Base-by-base conservation (phyloP, 2,797 vertebrate species). In the Acipenser transmontanus region DNA sequence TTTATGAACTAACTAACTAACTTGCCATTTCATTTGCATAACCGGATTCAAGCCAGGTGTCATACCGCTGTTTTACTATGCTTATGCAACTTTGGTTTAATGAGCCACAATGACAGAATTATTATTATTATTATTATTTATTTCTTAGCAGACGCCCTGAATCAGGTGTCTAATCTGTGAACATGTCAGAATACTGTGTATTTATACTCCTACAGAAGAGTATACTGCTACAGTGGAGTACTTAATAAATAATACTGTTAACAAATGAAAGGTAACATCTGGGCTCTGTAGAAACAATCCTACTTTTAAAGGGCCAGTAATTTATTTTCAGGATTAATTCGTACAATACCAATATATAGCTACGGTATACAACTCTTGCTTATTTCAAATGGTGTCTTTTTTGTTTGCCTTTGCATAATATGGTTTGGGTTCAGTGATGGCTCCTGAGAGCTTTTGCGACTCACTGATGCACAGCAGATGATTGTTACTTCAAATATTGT, bases 161-260 rank as follows among this genome's bases (percentile, higher is more conserved):
- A 61, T 61, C 60, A 61, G 54, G 47, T 61, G 47, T 61, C 60
- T 61, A 61, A 61, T 61, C 7, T 61, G 60, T 61, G 9, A 61
- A 61, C 34, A 9, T 5, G 11, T 13, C 17, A 47, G 60, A 47
- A 34, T 34, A 34, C 34, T 34, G 34, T 61, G 47, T 34, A 10
- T 61, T 61, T 20, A n/a, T 61, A 17, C 47, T 61, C 8, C 13
- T 13, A 47, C 56, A 64, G 56, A 47, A 4, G 6, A 8, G 60
- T 61, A 1, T 8, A 7, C 65, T 49, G 17, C 65, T 49, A 63
- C 68, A 70, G 63, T 63, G 0, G 68, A 64, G 66, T 71, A 34
- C 74, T 76, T 83, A 80, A 85, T 83, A 81, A 87, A 86, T 83
- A 85, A 84, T 82, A 72, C 74, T 81, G 82, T 88, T 85, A 86